phyloP scores from a whole-genome alignment of 1,140 invertebrate species.

The Drosophila ironensis region DNA sequence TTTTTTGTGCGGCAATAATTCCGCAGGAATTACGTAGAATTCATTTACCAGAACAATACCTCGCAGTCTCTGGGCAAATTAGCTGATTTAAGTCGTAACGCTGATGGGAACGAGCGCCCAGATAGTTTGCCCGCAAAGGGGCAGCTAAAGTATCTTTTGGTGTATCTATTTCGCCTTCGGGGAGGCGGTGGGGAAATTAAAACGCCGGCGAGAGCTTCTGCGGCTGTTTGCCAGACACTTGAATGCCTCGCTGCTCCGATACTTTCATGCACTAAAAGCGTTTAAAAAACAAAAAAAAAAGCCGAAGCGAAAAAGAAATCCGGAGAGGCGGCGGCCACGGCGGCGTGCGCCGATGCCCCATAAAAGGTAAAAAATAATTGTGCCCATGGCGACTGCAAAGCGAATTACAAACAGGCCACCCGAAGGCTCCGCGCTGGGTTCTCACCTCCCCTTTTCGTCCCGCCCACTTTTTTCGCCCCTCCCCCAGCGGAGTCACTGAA shows the following conservation, averaged over 20 bases:
- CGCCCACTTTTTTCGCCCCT: slow-evolving; percentile 16
- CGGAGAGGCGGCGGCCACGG: neutral
- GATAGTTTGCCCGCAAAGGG: slow-evolving; percentile 12
- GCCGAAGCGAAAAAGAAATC: slow-evolving; percentile 1
- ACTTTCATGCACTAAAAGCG: slow-evolving; percentile 59
- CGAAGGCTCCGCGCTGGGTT: slow-evolving; percentile 30
- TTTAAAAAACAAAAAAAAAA: slow-evolving; percentile 44
- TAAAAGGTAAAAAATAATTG: slow-evolving; percentile 69
- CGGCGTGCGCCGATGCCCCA: slow-evolving; percentile 33
- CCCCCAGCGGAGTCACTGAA: slow-evolving; percentile 13
- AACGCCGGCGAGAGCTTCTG: slow-evolving; percentile 36
- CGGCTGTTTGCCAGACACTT: slow-evolving; percentile 70
- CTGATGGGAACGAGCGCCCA: slow-evolving; percentile 2
- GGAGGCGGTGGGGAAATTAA: slow-evolving; percentile 39
- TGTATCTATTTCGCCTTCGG: slow-evolving; percentile 4
- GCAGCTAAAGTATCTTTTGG: slow-evolving; percentile 38
- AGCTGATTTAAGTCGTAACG: too few species aligned
- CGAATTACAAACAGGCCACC: slow-evolving; percentile 76
- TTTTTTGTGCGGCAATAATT: neutral
- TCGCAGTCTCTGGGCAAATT: too few species aligned
- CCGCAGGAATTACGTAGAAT: neutral
- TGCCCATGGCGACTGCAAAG: slow-evolving; percentile 76
- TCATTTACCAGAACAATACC: too few species aligned
- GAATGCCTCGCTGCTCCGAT: slow-evolving; percentile 30
- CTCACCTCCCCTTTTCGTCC: neutral